Evolutionary conservation across 64 coral and sea anemone species (phyloP), one percentile per base, ranked within the genome.

Genomic region (Porites australiensis): DNA sequence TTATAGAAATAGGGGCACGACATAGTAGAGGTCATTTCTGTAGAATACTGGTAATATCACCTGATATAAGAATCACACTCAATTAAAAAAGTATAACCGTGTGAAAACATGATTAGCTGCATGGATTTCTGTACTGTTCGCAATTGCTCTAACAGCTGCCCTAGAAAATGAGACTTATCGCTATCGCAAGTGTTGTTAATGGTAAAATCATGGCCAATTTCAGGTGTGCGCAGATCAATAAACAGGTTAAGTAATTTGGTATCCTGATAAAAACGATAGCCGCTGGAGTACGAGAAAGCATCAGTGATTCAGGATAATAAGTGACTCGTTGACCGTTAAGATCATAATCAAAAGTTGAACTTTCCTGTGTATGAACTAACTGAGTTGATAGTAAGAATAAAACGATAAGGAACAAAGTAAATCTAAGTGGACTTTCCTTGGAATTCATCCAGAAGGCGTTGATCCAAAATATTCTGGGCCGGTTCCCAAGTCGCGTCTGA

Each of bases 231-330:
- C 49, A 77, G 8, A 55, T 77, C 47, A 8, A 77, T 9, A 54
- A n/a, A 77, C 86, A 55, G 53, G 0, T 55, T 55, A 55, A 55
- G 10, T 55, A 55, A 0, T 55, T 55, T 77, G 8, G 92, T 82
- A 16, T 93, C 58, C 3, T 45, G 22, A 44, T 93, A 93, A 27
- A 93, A 2, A 93, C 51, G 14, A 93, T 21, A 4, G 92, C 63
- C 3, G 22, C 22, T 0, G 92, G 74, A 55, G 82, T 88, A 15
- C 54, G 27, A 64, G 92, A 65, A 20, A 93, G 59, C 84, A 93
- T 88, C 0, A 93, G 51, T 3, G 92, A 72, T 1, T 86, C 67
- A 27, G 92, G 92, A 59, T 93, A 93, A 57, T 62, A 93, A 3
- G 76, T 93, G 11, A 88, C 66, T 3, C 44, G 69, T 60, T 88